phyloP scores from a whole-genome alignment of 2,888 invertebrate species.

The Pecten maximus region DNA sequence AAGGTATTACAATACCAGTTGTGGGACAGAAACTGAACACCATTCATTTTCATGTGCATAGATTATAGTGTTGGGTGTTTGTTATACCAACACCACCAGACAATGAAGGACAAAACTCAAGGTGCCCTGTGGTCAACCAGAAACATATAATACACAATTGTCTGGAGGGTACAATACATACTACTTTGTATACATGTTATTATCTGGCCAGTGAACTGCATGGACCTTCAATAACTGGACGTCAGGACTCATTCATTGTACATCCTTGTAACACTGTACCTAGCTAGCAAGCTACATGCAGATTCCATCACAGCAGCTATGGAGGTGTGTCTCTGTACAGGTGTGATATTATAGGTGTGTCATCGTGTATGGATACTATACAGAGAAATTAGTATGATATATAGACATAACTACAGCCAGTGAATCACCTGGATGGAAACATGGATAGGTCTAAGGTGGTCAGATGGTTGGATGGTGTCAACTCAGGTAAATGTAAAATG shows the following conservation, averaged over 20 bases:
- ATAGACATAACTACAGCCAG: background rate
- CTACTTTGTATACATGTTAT: background rate
- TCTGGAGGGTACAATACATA: background rate
- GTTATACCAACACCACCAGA: background rate
- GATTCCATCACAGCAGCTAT: background rate
- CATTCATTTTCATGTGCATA: background rate
- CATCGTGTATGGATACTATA: background rate
- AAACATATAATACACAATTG: background rate
- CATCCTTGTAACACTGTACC: background rate
- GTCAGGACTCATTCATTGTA: background rate
- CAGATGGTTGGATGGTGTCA: background rate
- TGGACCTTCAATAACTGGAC: background rate
- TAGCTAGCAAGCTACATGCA: background rate
- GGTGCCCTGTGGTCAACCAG: background rate
- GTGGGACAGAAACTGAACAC: constrained; percentile 16
- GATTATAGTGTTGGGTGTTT: background rate
- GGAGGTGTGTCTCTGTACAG: background rate
- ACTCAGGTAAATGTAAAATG: constrained; percentile 1
- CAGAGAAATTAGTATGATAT: background rate
- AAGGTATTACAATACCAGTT: background rate
- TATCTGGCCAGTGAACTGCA: background rate
- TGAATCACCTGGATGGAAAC: background rate
- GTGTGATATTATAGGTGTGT: constrained; percentile 15
- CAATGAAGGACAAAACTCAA: background rate
- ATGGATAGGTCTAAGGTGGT: constrained; percentile 13